phyloP scores from a whole-genome alignment of 2,888 invertebrate species.

The Nomada lathburiana region DNA sequence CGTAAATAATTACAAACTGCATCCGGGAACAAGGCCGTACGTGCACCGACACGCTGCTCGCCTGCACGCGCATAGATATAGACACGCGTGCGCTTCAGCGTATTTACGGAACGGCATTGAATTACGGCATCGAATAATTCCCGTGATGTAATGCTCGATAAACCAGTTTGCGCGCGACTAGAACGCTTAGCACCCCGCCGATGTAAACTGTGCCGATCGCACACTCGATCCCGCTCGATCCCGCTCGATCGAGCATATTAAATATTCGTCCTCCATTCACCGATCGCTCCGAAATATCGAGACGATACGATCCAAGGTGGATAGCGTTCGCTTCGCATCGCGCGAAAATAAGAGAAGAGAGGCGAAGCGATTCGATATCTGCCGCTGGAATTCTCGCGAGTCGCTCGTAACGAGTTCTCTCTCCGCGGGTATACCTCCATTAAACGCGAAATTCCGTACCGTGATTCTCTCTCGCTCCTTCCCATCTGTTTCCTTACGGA shows the following conservation, averaged over 20 bases:
- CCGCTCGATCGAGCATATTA: too few relatives aligned
- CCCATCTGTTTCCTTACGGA: slow-evolving; percentile 70
- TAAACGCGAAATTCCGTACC: slow-evolving; percentile 83
- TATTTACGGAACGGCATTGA: slow-evolving; percentile 61
- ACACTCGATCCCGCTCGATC: neutral
- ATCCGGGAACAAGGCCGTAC: slow-evolving; percentile 58
- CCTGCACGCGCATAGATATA: slow-evolving; percentile 33
- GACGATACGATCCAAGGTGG: neutral
- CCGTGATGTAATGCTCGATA: slow-evolving; percentile 71
- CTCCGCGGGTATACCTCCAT: slow-evolving; percentile 78
- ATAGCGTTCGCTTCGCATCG: slow-evolving; percentile 23
- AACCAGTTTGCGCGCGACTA: slow-evolving; percentile 69
- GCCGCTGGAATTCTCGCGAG: slow-evolving; percentile 67
- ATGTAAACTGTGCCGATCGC: neutral
- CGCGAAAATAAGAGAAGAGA: slow-evolving; percentile 54
- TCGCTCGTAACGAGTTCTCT: slow-evolving; percentile 62
- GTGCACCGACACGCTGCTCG: slow-evolving; percentile 33
- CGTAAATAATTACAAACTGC: slow-evolving; percentile 69
- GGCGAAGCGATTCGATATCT: slow-evolving; percentile 62
- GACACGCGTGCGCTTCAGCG: slow-evolving; percentile 16
- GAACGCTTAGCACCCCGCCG: slow-evolving; percentile 23
- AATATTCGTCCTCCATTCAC: neutral
- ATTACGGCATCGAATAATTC: slow-evolving; percentile 63
- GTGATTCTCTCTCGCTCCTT: slow-evolving; percentile 75
- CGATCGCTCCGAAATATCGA: slow-evolving; percentile 7